Evolutionary conservation across 2,797 vertebrate genomes (phyloP), one percentile per base, ranked within the genome.

Genomic region (Sebastes matsubarae): DNA sequence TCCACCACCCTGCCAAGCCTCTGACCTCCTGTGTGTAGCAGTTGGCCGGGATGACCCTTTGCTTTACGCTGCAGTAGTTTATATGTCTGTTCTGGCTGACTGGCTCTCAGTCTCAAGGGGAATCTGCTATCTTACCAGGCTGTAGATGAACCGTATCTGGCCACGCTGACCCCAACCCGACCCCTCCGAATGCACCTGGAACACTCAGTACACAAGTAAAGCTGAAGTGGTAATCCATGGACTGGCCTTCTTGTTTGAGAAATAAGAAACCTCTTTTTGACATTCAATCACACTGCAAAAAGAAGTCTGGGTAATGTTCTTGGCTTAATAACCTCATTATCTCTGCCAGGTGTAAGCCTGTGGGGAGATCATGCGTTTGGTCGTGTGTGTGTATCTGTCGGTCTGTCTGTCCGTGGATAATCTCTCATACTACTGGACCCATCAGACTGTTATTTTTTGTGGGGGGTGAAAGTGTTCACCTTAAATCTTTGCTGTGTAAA

Each of bases 51-150:
- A 77, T 91, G 91, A 90, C 89, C 91, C 91, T 90, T 92, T 88
- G 27, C 87, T 92, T 91, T 87, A 82, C 72, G 86, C 87, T 89
- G 90, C 90, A 87, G 85, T 87, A 84, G 87, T 89, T 92, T 88
- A 89, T 92, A 87, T 85, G 87, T 91, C 90, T 89, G 82, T 87
- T 92, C 83, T 85, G 84, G 88, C 72, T 86, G 79, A 77, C 57
- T 72, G 88, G 8, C 24, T 83, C 74, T 80, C 55, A 2, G 38
- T 77, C 90, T 93, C 89, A 46, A 36, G 86, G 86, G 85, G 86
- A 87, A 89, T 89, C 76, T 80, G 87, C 84, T 89, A 86, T 92
- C 87, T 88, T 87, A 88, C 79, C 83, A 65, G 80, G 68, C 81
- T 87, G 81, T 46, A 88, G 89, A 84, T 82, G 70, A 78, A 72